Conservation (phyloP, 2,797 vertebrate species). For the Cynodonichthys magdalenae region DNA sequence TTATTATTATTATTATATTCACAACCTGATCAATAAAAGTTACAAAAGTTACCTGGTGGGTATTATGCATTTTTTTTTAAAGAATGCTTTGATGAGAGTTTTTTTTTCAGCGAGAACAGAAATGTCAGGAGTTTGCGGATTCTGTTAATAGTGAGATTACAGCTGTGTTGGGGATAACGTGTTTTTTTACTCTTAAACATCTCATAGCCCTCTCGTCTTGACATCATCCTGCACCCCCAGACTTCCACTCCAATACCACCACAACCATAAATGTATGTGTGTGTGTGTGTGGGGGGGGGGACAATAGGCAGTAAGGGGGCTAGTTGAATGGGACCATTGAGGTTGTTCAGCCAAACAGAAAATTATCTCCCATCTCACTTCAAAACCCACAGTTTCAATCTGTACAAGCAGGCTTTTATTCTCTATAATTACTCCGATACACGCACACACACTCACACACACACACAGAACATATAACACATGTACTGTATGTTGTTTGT, state of each 20-base stretch:
- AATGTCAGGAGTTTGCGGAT: too few species aligned
- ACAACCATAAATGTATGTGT: constrained; percentile 47
- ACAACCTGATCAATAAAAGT: too few species aligned
- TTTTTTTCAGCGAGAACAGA: too few species aligned
- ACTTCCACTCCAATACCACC: constrained; percentile 47
- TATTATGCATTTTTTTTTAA: too few species aligned
- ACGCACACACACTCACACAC: constrained; percentile 19
- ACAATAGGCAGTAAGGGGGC: constrained; percentile 84
- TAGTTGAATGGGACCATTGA: constrained; percentile 89
- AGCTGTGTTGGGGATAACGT: neutral
- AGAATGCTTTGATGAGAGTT: too few species aligned
- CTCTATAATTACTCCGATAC: constrained; percentile 83
- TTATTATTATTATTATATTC: too few species aligned
- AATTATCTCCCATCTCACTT: constrained; percentile 88
- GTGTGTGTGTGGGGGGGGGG: constrained; percentile 73
- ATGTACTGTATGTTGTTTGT: neutral
- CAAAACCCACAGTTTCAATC: constrained; percentile 85
- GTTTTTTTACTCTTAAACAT: neutral
- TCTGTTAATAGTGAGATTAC: neutral
- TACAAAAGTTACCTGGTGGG: too few species aligned
- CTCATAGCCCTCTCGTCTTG: constrained; percentile 24
- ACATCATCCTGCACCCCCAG: constrained; percentile 46
- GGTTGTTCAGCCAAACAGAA: constrained; percentile 93
- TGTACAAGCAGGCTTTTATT: constrained; percentile 88
- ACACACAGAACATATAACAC: neutral